These are phyloP conservation scores for Phocides pigmalion DNA, from an alignment of 1,140 invertebrate genomes.

Conservation along the genomic window DNA sequence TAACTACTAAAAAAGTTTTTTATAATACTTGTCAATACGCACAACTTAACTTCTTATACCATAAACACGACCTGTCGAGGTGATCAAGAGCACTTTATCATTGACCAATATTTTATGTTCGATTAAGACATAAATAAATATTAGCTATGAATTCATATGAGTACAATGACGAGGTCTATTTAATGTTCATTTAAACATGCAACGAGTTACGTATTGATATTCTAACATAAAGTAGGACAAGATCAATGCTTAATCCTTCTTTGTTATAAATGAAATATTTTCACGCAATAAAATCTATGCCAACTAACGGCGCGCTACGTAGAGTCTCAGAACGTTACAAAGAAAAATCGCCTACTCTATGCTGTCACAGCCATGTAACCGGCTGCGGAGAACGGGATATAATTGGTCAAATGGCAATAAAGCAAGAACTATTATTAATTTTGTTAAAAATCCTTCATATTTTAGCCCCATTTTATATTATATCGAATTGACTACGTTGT, in stretches of 20 bases:
- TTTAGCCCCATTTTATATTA: too few species aligned
- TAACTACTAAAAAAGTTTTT: too few species aligned
- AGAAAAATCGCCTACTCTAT: neutral
- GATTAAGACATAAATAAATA: too few species aligned
- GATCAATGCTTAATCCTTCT: slow-evolving; percentile 20
- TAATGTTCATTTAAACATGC: neutral
- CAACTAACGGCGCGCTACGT: slow-evolving; percentile 14
- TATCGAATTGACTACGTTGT: too few species aligned
- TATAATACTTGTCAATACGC: too few species aligned
- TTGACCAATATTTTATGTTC: too few species aligned
- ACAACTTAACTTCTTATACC: too few species aligned
- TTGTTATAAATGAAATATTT: slow-evolving; percentile 25
- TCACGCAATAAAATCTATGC: slow-evolving; percentile 29
- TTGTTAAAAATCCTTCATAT: neutral
- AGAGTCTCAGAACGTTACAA: slow-evolving; percentile 9
- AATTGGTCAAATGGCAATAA: neutral
- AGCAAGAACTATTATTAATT: neutral
- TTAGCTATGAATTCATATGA: neutral
- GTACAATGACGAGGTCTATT: neutral
- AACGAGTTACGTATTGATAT: neutral
- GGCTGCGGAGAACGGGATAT: neutral
- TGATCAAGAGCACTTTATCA: too few species aligned
- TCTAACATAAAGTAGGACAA: slow-evolving; percentile 5
- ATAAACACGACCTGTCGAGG: too few species aligned
- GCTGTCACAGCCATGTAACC: slow-evolving; percentile 13